phyloP scores from a whole-genome alignment of 92 coral and sea anemone species.

The Paramuricea clavata region DNA sequence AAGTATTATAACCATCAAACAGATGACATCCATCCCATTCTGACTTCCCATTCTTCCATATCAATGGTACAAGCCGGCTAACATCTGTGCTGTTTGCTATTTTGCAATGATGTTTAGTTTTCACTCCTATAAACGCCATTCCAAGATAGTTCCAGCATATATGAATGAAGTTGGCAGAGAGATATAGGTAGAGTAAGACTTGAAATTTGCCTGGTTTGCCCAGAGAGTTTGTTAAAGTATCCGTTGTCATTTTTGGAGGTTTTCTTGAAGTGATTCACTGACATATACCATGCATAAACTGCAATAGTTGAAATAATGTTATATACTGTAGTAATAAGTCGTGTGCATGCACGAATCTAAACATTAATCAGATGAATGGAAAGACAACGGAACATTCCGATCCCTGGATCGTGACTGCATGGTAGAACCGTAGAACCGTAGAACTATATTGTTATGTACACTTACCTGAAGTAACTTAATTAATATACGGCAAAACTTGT shows the following conservation, averaged over 20 bases:
- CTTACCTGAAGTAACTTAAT: too few relatives aligned
- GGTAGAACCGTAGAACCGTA: too few relatives aligned
- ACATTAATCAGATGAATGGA: too few relatives aligned
- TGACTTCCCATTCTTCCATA: not conserved
- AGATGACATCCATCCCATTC: not conserved
- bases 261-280: not conserved
- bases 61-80: not conserved
- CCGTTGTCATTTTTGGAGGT: not conserved
- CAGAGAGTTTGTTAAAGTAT: not conserved
- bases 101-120: not conserved
- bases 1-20: not conserved
- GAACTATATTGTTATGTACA: too few relatives aligned
- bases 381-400: too few relatives aligned
- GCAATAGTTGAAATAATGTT: too few relatives aligned
- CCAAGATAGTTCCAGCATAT: conserved; percentile 1
- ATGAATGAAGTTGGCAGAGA: not conserved
- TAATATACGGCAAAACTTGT: too few relatives aligned
- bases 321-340: too few relatives aligned
- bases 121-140: not conserved
- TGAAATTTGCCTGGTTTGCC: conserved; percentile 10
- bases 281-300: too few relatives aligned
- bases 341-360: too few relatives aligned
- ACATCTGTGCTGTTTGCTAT: not conserved
- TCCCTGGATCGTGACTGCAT: too few relatives aligned
- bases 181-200: not conserved